Evolutionary conservation across 37 sponge, comb jelly and placozoan species (phyloP), one percentile per base, ranked within the genome.

Genomic region (Agelas oroides): DNA sequence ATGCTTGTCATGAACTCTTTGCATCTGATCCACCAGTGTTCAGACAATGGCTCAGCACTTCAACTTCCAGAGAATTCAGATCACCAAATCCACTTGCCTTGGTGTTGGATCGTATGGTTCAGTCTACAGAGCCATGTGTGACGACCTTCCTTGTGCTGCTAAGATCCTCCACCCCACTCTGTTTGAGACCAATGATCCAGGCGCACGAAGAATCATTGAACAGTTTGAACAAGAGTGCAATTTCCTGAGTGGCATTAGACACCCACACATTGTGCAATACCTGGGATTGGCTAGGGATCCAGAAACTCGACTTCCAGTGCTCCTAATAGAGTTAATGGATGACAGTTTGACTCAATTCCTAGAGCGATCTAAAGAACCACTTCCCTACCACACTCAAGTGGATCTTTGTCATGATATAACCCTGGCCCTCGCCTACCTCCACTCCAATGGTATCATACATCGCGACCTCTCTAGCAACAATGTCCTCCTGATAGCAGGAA

Each of bases 261-360:
- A 73, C 12, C 75, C 75, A 3, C 5, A 46, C 28, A 73, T 73
- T 28, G 75, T 73, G 21, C 75, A 73, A 54, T 39, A 53, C 41
- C 11, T 73, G 5, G 41, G 75, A 17, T 53, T 40, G 5, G 3
- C 5, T 41, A 2, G 54, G 11, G 36, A 53, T 5, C 25, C 52
- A 53, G 75, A 40, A 39, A 25, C 39, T n/a, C 36, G 35, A 69
- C 35, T 35, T 6, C 75, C 75, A 30, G 75, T 73, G 23, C 75
- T 40, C 20, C 75, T 73, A 20, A 73, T 35, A 5, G 75, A 73
- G 36, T 18, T 73, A 46, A 73, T 73, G 75, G 53, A 41, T 28
- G 53, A 6, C 2, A 40, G 8, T 39, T 41, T 73, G 21, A 36
- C 23, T 15, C 23, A 70, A 32, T 62, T 62, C 28, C 21, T 73